These are phyloP conservation scores for Vanessa cardui DNA, from an alignment of 2,888 invertebrate genomes.

Conservation along the genomic window DNA sequence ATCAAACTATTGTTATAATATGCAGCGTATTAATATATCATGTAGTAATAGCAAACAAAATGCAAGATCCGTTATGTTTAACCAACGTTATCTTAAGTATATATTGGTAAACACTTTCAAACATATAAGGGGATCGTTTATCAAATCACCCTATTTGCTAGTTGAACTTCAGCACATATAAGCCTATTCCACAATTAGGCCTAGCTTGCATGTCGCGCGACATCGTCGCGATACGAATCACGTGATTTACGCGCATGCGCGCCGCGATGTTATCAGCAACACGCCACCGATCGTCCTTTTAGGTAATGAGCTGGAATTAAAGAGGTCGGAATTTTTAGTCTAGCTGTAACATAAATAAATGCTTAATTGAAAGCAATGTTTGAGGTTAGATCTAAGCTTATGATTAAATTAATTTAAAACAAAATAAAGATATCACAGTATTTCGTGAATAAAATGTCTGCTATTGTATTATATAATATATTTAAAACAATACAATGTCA, in stretches of 20 bases:
- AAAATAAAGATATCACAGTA: too few relatives aligned
- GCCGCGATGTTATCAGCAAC: constrained; percentile 56
- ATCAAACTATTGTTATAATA: too few relatives aligned
- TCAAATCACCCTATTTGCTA: constrained; percentile 32
- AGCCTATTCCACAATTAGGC: constrained; percentile 62
- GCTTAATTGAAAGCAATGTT: constrained; percentile 20
- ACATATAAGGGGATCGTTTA: constrained; percentile 30
- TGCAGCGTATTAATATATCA: too few relatives aligned
- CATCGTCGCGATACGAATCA: constrained; percentile 61
- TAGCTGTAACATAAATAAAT: constrained; percentile 23
- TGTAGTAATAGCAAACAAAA: too few relatives aligned
- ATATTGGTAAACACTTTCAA: constrained; percentile 12
- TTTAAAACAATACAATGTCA: too few relatives aligned
- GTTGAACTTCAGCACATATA: constrained; percentile 25
- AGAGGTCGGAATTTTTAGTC: constrained; percentile 36
- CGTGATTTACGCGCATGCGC: constrained; percentile 65
- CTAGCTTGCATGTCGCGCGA: constrained; percentile 61
- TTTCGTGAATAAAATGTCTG: too few relatives aligned
- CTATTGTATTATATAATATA: too few relatives aligned
- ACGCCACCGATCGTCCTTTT: constrained; percentile 47
- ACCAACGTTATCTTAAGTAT: constrained; percentile 5
- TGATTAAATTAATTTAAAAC: neutral
- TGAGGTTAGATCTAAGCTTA: constrained; percentile 3
- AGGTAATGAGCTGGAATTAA: constrained; percentile 61
- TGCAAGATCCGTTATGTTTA: neutral